These are phyloP conservation scores for Leiothrix lutea DNA, from an alignment of 2,113 vertebrate species.

Conservation along the genomic window DNA sequence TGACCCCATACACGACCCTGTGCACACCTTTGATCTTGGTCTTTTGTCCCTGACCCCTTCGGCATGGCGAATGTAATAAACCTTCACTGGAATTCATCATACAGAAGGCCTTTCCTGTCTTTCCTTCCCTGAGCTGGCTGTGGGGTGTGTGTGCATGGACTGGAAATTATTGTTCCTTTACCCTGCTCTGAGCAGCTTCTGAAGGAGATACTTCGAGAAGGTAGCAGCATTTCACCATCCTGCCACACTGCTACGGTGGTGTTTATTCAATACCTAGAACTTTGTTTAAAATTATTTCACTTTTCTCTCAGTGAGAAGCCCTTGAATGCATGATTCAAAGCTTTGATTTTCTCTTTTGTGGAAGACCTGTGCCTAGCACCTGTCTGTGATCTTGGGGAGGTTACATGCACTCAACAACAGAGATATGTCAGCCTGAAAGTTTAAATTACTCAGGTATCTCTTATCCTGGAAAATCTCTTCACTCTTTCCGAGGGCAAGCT, in stretches of 20 bases:
- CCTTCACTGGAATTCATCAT: neutral
- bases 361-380: neutral
- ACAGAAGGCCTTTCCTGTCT: neutral
- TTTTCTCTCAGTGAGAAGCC: neutral
- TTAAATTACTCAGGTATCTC: neutral
- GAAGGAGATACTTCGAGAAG: too few species aligned
- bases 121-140: neutral
- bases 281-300: constrained; percentile 1
- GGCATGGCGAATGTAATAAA: neutral
- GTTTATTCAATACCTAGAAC: neutral
- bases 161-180: neutral
- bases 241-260: neutral
- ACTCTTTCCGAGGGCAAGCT: neutral
- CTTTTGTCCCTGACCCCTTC: neutral
- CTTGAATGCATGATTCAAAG: constrained; percentile 14
- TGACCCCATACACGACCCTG: neutral
- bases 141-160: neutral
- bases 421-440: neutral
- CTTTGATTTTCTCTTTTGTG: constrained; percentile 8
- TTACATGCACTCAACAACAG: neutral
- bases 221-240: too few species aligned
- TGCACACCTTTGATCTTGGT: neutral
- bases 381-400: neutral
- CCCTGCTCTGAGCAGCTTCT: neutral
- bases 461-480: neutral